Base-by-base conservation (phyloP, 2,113 vertebrate species). In the Coreoperca whiteheadi region DNA sequence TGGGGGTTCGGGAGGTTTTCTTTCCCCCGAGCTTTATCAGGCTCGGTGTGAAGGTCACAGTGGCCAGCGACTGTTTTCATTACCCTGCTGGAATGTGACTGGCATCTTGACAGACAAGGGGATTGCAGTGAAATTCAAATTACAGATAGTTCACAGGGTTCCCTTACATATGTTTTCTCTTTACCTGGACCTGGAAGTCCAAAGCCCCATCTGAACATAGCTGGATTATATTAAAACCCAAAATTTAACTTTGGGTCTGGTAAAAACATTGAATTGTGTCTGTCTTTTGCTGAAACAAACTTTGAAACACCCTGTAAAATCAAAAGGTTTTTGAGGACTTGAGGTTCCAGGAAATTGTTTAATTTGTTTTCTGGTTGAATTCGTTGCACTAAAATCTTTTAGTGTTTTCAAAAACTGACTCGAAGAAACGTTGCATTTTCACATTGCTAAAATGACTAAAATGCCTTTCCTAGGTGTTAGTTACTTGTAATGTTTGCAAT, bases 1-100 rank as follows among this genome's bases (percentile, higher is more conserved):
- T 3, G 54, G 51, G 51, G 77, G n/a, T 65, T 25, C 23, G 34
- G 43, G 63, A 23, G 54, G 54, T n/a, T 50, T 60, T 85, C 74
- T 86, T 68, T 61, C 79, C 28, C 34, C 53, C 60, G 84, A 85
- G 84, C 71, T 74, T 89, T 93, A 89, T 93, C 93, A 80, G 88
- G 54, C 66, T 68, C 59, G 0, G 30, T 37, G 74, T 82, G 91
- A 94, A 94, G 94, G 93, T 89, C 89, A 57, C 66, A 1, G 11
- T 23, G 65, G 30, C 8, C 25, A 53, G 25, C 32, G n/a, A 51
- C n/a, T 57, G 72, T 91, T 91, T 75, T 69, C 70, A 60, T 75
- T 54, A 37, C 53, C 15, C 64, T 28, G 39, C 78, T 59, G 86
- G 75, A 88, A 86, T 89, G 37, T 73, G 70, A 69, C 56, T 69